Percentiles rank a stretch among this genome's conserved stretches.
phyloP scores from a whole-genome alignment of 2,113 vertebrate species.

The Crotalus helleri region DNA sequence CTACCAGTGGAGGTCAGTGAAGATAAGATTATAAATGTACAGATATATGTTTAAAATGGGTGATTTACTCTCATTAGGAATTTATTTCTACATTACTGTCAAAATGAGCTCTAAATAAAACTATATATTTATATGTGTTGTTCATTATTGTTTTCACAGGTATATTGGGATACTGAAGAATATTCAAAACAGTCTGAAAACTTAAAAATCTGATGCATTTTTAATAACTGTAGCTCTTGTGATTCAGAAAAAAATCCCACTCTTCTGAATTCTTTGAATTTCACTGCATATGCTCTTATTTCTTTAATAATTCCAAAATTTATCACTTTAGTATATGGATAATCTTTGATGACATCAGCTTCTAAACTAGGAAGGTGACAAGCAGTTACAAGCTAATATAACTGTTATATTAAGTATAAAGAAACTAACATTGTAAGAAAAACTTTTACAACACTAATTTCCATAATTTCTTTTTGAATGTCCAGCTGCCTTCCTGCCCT shows the following conservation, averaged over 20 bases:
- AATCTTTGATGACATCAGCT: background rate
- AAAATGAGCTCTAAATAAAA: background rate
- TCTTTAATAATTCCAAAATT: background rate
- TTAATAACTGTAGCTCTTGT: background rate
- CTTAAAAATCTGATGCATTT: background rate
- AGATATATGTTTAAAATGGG: background rate
- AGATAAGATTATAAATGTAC: background rate
- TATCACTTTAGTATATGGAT: fast-evolving
- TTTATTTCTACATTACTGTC: background rate
- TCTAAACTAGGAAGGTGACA: slow-evolving; percentile 26
- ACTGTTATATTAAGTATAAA: slow-evolving; percentile 39
- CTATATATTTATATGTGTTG: fast-evolving
- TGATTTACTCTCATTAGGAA: background rate
- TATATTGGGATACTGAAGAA: background rate
- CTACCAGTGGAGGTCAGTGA: background rate
- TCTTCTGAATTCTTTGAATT: background rate
- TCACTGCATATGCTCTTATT: background rate
- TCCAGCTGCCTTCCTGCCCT: background rate
- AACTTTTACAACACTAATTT: slow-evolving; percentile 35
- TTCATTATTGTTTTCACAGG: background rate
- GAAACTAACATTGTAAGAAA: slow-evolving; percentile 31
- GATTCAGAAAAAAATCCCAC: background rate
- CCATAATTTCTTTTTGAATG: slow-evolving; percentile 8
- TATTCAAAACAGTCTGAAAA: background rate
- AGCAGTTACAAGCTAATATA: slow-evolving; percentile 56